Evolutionary conservation across 2,888 invertebrate genomes (phyloP), one percentile per base, ranked within the genome.

Genomic region (Ferrisia virgata): DNA sequence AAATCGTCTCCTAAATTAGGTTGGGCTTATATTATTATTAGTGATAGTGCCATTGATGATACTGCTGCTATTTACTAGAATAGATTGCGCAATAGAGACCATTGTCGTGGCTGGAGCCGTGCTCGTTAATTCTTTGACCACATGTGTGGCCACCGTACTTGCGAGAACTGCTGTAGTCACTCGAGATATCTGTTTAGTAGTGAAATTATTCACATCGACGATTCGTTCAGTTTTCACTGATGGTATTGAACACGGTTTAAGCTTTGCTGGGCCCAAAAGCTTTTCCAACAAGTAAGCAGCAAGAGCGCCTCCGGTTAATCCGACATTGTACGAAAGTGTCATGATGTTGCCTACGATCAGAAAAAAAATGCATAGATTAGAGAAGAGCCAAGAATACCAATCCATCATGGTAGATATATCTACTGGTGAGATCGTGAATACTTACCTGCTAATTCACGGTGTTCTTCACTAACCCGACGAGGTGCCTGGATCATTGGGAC

Each of bases 401-500:
- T n/a, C n/a, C n/a, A n/a, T n/a, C n/a, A n/a, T n/a, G n/a, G n/a
- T n/a, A n/a, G n/a, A n/a, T n/a, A n/a, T n/a, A n/a, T n/a, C n/a
- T n/a, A n/a, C n/a, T n/a, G n/a, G n/a, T n/a, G n/a, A n/a, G n/a
- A n/a, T n/a, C n/a, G n/a, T n/a, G n/a, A n/a, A n/a, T n/a, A 69
- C 86, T 88, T 89, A 93, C 96, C 96, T 85, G 96, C 95, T 8
- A 97, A 92, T 90, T 97, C 97, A 64, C 95, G 92, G 86, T 95
- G 93, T 82, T 95, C 94, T 85, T 95, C 94, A 15, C 95, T 93
- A 5, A 97, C 96, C 87, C 95, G 93, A 76, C 93, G 93, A 0
- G 97, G 95, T 0, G 96, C 97, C 87, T 95, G 91, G 87, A 97
- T 96, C 95, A 97, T 97, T 2, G 97, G 97, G 39, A 97, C 92